Evolutionary conservation across 2,888 invertebrate genomes (phyloP), one percentile per base, ranked within the genome.

Genomic region (Agrochola lota): DNA sequence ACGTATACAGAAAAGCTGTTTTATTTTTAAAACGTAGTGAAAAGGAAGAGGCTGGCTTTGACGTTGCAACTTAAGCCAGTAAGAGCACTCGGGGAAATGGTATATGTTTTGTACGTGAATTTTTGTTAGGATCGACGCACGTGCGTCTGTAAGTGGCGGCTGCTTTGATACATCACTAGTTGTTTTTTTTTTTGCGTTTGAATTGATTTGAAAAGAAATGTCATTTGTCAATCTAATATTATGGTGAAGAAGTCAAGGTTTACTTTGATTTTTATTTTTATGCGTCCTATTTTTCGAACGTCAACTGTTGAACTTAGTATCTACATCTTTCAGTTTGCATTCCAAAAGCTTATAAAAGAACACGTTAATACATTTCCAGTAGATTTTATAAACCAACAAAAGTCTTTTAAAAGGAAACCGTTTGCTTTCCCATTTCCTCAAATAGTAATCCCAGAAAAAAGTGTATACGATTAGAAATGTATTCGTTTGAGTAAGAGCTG

Each of bases 41-140:
- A 96, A 95, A 95, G 95, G 96, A 96, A 95, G 95, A 95, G 94
- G 89, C 86, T 88, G 81, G 91, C 95, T 96, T 96, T 96, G 95
- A 95, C 92, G 93, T 92, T 92, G 91, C 92, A 92, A 94, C 91
- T 94, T 93, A 93, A 91, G 89, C 83, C 76, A 74, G 80, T 75
- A 78, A 96, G 94, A 79, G 93, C 91, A 84, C 95, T 95, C 85
- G 20, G 85, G 81, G 89, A 89, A 91, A 91, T 91, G 90, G 91
- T 92, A 92, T 91, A 91, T 92, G 93, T 93, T 93, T 93, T 93
- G 91, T 90, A 83, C 84, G 87, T 84, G 85, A 80, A 88, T 86
- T 88, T 78, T 88, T 89, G 87, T 88, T 81, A 88, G 85, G 83
- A 81, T 78, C 80, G 69, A 89, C 87, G 88, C 91, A 90, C 91